Evolutionary conservation across 1,140 invertebrate species (phyloP), one percentile per base, ranked within the genome.

Genomic region (Streblospio benedicti): DNA sequence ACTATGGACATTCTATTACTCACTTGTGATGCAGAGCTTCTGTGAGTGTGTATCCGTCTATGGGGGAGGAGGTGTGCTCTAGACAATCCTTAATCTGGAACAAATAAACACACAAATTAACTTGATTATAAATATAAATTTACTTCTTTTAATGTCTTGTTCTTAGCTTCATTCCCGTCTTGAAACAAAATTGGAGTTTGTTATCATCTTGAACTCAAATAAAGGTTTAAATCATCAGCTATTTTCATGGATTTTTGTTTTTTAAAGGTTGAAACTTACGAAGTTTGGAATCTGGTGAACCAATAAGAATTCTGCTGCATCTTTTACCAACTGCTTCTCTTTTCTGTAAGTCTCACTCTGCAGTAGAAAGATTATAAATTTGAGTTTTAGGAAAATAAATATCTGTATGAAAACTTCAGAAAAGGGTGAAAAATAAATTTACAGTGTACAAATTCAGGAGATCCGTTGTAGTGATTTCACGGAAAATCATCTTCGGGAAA

Each of bases 301-400:
- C 16, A 98, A 81, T 56, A 99, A 77, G 78, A 97, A 97, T 65
- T 95, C 91, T 1, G 94, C 91, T 2, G 93, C 93, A 78, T 97
- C 93, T 73, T 90, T 89, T 0, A 97, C 88, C 18, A 97, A 79
- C 64, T 93, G 87, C 59, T 87, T 84, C 76, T 97, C 91, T 71
- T 87, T 88, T 52, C 85, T 83, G 57, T 94, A 79, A 45, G 81
- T 80, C 43, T 86, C 80, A 49, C 85, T 84, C 75, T 78, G 55
- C 5, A 62, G 53, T 6, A 0, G 16, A 4, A n/a, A 43, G 35
- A n/a, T n/a, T n/a, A n/a, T n/a, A n/a, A n/a, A n/a, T n/a, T n/a
- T n/a, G n/a, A n/a, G 23, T 16, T 2, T 4, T n/a, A 57, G 20
- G 18, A 57, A 16, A 51, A 60, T 18, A 33, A 60, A n/a, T n/a